Conservation (phyloP, 2,113 vertebrate species). For the Thunnus thynnus region DNA sequence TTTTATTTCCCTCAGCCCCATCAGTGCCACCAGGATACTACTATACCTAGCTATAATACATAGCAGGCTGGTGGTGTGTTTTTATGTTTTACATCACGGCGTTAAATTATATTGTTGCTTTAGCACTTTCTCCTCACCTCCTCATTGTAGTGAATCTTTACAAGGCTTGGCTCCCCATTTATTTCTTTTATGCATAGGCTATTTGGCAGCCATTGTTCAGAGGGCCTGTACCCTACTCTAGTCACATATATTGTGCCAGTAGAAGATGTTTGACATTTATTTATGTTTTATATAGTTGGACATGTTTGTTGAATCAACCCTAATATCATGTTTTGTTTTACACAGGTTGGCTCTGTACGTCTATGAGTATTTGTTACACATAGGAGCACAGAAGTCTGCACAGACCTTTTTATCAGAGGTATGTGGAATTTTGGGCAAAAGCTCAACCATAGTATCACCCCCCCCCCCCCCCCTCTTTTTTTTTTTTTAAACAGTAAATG, state of each 20-base stretch:
- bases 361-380: slow-evolving; percentile 97
- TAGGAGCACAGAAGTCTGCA: slow-evolving; percentile 98
- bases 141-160: slow-evolving; percentile 37
- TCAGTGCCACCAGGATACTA: slow-evolving; percentile 65
- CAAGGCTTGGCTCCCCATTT: slow-evolving; percentile 55
- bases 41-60: slow-evolving; percentile 41
- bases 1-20: slow-evolving; percentile 72
- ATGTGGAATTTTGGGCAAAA: slow-evolving; percentile 61
- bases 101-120: slow-evolving; percentile 8
- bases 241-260: slow-evolving; percentile 48
- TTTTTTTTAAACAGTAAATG: neutral
- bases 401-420: slow-evolving; percentile 99
- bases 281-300: neutral
- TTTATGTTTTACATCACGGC: neutral
- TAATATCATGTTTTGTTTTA: neutral
- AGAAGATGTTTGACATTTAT: slow-evolving; percentile 24
- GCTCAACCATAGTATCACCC: slow-evolving; percentile 4
- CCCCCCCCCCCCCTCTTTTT: neutral
- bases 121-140: slow-evolving; percentile 18
- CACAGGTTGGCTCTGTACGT: slow-evolving; percentile 95
- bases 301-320: slow-evolving; percentile 26
- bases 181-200: slow-evolving; percentile 64
- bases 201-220: slow-evolving; percentile 81
- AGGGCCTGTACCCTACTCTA: slow-evolving; percentile 65
- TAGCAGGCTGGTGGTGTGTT: slow-evolving; percentile 28